Evolutionary conservation across 2,888 invertebrate species (phyloP).

Genomic region (Drosophila prolongata): DNA sequence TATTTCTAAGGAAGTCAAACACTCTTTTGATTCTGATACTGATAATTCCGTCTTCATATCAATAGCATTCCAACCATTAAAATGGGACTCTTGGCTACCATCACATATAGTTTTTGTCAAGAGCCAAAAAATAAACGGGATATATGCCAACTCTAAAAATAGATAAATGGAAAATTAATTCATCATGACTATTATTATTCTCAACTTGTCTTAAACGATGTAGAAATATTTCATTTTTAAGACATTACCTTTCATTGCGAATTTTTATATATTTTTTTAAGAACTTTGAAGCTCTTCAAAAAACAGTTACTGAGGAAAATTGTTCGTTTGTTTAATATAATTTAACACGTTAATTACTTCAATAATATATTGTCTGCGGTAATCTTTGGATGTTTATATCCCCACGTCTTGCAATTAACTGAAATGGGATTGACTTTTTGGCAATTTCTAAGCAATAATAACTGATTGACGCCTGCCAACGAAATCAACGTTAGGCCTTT

Average conservation of each 20-base stretch:
- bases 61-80: background rate
- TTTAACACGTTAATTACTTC: background rate
- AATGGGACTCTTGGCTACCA: background rate
- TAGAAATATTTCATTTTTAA: too few species aligned
- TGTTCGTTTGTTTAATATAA: too few species aligned
- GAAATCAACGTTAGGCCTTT: background rate
- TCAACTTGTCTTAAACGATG: too few species aligned
- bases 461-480: conserved; percentile 11
- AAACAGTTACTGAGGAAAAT: too few species aligned
- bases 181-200: too few species aligned
- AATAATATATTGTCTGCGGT: background rate
- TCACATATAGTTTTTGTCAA: background rate
- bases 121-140: background rate
- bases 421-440: conserved; percentile 4
- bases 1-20: background rate
- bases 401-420: conserved; percentile 15
- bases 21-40: background rate
- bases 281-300: too few species aligned
- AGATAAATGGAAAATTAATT: too few species aligned
- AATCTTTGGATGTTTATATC: background rate
- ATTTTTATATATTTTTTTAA: too few species aligned
- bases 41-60: background rate
- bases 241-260: conserved; percentile 6
- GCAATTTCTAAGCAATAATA: conserved; percentile 8
- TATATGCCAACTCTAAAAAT: background rate